Evolutionary conservation across 2,888 invertebrate species (phyloP).

Genomic region (Cremastinae sp.): DNA sequence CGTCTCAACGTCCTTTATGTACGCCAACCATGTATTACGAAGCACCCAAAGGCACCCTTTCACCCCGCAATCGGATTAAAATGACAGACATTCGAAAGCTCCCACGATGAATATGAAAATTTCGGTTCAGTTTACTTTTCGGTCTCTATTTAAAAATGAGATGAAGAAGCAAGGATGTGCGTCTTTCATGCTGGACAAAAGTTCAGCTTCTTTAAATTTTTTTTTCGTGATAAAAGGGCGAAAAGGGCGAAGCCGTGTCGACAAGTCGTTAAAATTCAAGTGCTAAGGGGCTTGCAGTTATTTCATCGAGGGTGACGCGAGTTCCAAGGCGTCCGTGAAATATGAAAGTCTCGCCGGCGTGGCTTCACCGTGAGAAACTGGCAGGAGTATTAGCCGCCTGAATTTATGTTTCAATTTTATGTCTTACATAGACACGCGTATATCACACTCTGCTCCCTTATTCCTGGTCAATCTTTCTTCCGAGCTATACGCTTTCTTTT

Average conservation of each 20-base stretch:
- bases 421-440: conserved; percentile 17
- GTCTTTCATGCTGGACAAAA: too few relatives aligned
- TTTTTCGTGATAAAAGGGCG: neutral
- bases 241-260: conserved; percentile 30
- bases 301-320: conserved; percentile 41
- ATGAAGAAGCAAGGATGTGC: too few relatives aligned
- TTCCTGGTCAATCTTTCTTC: conserved; percentile 39
- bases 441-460: neutral
- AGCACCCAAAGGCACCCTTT: conserved; percentile 17
- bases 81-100: conserved; percentile 8
- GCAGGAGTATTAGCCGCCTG: conserved; percentile 55
- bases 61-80: conserved; percentile 26
- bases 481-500: conserved; percentile 11
- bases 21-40: conserved; percentile 28
- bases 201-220: neutral
- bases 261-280: conserved; percentile 56
- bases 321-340: conserved; percentile 53
- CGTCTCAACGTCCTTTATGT: conserved; percentile 5
- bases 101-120: conserved; percentile 18
- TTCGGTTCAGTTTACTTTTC: conserved; percentile 13
- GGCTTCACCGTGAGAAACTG: conserved; percentile 48
- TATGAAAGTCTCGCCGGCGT: conserved; percentile 40
- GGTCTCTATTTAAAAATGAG: too few relatives aligned
- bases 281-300: conserved; percentile 40
- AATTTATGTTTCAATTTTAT: conserved; percentile 63